Evolutionary conservation across 2,797 vertebrate species (phyloP).

Genomic region (Crypturellus tataupa): DNA sequence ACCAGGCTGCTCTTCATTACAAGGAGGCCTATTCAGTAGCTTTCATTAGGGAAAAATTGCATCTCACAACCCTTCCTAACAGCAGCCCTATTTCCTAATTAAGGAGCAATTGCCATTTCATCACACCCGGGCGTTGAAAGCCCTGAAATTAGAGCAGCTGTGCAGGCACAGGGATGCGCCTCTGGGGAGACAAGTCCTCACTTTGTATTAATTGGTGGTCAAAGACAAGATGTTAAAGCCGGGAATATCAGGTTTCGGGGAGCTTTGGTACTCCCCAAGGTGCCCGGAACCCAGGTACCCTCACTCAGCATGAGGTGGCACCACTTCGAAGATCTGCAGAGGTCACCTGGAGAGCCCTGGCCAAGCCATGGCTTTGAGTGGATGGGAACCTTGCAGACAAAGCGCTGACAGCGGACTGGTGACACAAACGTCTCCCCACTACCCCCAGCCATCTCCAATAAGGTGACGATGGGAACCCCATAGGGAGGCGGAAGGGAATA

Average conservation of each 20-base stretch:
- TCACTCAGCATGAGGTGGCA: fast-evolving
- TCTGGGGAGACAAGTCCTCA: conserved; percentile 45
- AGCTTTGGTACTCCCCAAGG: background rate
- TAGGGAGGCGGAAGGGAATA: background rate
- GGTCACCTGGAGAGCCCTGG: background rate
- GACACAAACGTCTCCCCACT: background rate
- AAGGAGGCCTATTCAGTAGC: conserved; percentile 60
- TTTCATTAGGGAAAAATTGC: conserved; percentile 70
- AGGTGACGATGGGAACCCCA: background rate
- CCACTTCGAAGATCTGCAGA: background rate
- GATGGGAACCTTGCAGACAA: background rate
- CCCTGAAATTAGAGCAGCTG: conserved; percentile 52
- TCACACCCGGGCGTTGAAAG: conserved; percentile 15
- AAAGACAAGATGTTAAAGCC: background rate
- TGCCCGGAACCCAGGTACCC: background rate
- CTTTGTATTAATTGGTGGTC: conserved; percentile 40
- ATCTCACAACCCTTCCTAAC: conserved; percentile 48
- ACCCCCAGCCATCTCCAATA: fast-evolving
- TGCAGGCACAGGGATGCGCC: conserved; percentile 23
- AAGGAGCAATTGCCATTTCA: conserved; percentile 64
- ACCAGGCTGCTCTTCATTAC: conserved; percentile 35
- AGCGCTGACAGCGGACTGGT: background rate
- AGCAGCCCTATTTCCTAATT: conserved; percentile 71
- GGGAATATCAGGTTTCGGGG: background rate
- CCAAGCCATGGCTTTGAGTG: fast-evolving